These are phyloP conservation scores for Ailuropoda melanoleuca DNA, from an alignment of 2,113 vertebrate species.

Conservation along the genomic window DNA sequence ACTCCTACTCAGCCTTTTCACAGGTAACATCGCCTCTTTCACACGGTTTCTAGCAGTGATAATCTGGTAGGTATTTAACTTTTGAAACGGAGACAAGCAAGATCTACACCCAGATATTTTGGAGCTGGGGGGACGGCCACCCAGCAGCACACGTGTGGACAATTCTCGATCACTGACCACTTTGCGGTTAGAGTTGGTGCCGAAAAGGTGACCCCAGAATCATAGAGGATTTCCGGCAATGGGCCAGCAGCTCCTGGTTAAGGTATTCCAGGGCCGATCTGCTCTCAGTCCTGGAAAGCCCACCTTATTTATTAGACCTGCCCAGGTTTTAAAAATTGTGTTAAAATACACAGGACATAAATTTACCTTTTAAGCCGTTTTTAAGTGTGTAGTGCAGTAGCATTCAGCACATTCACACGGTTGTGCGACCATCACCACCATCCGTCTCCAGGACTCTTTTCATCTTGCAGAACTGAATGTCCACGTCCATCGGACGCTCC, in stretches of 20 bases:
- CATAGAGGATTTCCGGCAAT: neutral
- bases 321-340: neutral
- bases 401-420: neutral
- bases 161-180: neutral
- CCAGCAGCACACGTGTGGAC: fast-evolving
- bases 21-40: neutral
- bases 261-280: neutral
- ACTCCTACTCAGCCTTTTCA: neutral
- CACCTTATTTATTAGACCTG: neutral
- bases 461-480: neutral
- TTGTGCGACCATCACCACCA: neutral
- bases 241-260: neutral
- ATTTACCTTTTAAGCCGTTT: neutral
- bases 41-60: neutral
- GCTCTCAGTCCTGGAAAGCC: neutral
- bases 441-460: neutral
- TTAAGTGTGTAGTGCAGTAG: neutral
- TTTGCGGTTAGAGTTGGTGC: neutral
- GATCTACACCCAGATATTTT: neutral
- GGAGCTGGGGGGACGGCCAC: neutral
- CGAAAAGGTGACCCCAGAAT: neutral
- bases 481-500: neutral
- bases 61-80: neutral
- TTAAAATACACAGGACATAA: neutral
- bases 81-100: neutral